phyloP scores from a whole-genome alignment of 2,888 invertebrate genomes.

The Nebria salina region DNA sequence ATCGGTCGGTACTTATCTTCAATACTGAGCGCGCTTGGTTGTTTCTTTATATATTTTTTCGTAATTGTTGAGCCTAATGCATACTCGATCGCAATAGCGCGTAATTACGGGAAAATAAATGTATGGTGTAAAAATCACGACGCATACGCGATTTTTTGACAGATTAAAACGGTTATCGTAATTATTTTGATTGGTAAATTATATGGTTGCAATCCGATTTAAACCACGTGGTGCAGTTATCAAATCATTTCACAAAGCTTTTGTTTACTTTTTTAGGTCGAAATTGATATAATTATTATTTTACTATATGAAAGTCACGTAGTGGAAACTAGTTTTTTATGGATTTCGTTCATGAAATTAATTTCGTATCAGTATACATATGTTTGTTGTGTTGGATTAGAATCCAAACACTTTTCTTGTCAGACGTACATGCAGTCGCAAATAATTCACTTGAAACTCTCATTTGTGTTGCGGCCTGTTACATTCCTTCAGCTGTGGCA shows the following conservation, averaged over 20 bases:
- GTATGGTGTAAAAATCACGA: slow-evolving; percentile 25
- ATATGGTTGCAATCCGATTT: slow-evolving; percentile 27
- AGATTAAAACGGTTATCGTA: slow-evolving; percentile 34
- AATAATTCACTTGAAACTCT: not conserved
- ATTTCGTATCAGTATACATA: not conserved
- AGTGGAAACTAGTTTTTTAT: not conserved
- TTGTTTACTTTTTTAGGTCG: not conserved
- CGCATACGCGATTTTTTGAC: slow-evolving; percentile 29
- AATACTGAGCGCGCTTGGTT: slow-evolving; percentile 8
- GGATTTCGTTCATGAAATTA: not conserved
- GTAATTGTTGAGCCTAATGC: slow-evolving; percentile 19
- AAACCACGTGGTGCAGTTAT: slow-evolving; percentile 19
- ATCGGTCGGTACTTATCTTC: slow-evolving; percentile 16
- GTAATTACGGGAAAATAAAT: slow-evolving; percentile 16
- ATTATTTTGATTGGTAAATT: slow-evolving; percentile 43
- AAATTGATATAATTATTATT: no score
- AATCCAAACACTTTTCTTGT: not conserved
- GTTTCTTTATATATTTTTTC: slow-evolving; percentile 22
- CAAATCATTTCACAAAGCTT: not conserved
- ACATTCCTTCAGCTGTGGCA: not conserved
- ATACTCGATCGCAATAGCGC: slow-evolving; percentile 18
- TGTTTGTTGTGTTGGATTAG: not conserved
- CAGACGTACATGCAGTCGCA: not conserved
- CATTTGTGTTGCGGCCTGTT: not conserved
- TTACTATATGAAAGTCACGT: not conserved